phyloP scores from a whole-genome alignment of 2,888 invertebrate species.

The Drosophila prolongata region DNA sequence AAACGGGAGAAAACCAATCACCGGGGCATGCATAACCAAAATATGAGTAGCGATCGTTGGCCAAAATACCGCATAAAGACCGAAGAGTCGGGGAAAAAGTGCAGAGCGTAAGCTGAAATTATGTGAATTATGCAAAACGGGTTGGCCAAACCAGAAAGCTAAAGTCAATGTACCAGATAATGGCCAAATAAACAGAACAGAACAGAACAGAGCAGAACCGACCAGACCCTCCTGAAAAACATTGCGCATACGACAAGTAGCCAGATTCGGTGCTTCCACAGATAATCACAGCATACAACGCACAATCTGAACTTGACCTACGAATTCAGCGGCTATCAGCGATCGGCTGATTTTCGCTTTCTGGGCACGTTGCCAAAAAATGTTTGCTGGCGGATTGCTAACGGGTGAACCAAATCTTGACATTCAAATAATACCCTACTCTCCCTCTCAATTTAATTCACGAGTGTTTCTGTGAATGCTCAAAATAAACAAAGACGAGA shows the following conservation, averaged over 20 bases:
- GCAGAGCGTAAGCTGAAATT: slow-evolving; percentile 71
- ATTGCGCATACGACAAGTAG: slow-evolving; percentile 26
- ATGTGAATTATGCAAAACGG: slow-evolving; percentile 74
- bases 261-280: background rate
- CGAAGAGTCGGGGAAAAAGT: slow-evolving; percentile 44
- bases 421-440: slow-evolving; percentile 11
- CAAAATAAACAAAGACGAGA: slow-evolving; percentile 35
- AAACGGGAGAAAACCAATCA: slow-evolving; percentile 59
- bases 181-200: background rate
- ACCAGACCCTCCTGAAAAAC: background rate
- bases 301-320: slow-evolving; percentile 50
- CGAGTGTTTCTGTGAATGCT: slow-evolving; percentile 12
- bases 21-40: slow-evolving; percentile 58
- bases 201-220: too few relatives aligned
- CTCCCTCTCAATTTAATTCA: slow-evolving; percentile 22
- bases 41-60: slow-evolving; percentile 45
- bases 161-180: slow-evolving; percentile 34
- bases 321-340: slow-evolving; percentile 32
- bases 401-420: slow-evolving; percentile 31
- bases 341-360: slow-evolving; percentile 20
- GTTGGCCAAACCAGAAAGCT: slow-evolving; percentile 33
- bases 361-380: slow-evolving; percentile 46
- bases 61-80: slow-evolving; percentile 13
- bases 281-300: slow-evolving; percentile 11
- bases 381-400: slow-evolving; percentile 15